Evolutionary conservation across 2,797 vertebrate genomes (phyloP).

Genomic region (Chaetodon trifasciatus): DNA sequence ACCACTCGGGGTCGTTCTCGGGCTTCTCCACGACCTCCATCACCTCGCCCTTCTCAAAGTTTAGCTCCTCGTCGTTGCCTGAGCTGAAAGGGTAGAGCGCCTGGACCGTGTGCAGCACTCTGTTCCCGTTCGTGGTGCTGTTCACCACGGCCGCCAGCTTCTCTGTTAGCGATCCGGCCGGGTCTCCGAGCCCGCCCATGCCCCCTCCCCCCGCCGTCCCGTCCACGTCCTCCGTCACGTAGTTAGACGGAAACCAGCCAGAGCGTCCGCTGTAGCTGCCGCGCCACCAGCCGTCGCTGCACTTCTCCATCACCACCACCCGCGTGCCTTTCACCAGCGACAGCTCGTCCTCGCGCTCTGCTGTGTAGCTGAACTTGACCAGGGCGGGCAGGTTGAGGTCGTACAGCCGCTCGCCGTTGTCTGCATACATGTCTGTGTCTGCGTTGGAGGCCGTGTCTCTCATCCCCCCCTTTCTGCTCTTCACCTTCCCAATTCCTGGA

Average conservation of each 20-base stretch:
- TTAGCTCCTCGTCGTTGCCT: constrained; percentile 93
- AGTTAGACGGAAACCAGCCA: constrained; percentile 95
- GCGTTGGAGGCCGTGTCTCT: constrained; percentile 89
- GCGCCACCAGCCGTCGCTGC: constrained; percentile 95
- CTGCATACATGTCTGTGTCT: constrained; percentile 87
- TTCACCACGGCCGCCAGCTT: constrained; percentile 90
- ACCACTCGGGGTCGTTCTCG: constrained; percentile 95
- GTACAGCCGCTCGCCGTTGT: constrained; percentile 91
- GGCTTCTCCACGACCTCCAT: constrained; percentile 96
- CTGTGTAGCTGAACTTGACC: constrained; percentile 93
- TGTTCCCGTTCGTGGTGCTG: constrained; percentile 86
- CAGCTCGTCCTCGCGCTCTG: constrained; percentile 93
- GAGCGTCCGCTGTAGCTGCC: constrained; percentile 91
- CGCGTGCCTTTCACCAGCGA: constrained; percentile 92
- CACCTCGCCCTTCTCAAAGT: constrained; percentile 93
- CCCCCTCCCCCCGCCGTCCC: constrained; percentile 88
- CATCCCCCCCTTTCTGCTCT: constrained; percentile 88
- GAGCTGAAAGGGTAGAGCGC: constrained; percentile 94
- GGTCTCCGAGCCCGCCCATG: constrained; percentile 83
- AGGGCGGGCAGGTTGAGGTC: constrained; percentile 93
- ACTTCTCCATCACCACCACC: constrained; percentile 95
- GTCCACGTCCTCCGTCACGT: constrained; percentile 92
- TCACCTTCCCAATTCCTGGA: constrained; percentile 93
- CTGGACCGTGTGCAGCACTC: constrained; percentile 91
- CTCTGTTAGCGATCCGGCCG: constrained; percentile 89